Percentiles rank a stretch among this genome's conserved stretches.
Evolutionary conservation across 2,888 invertebrate genomes (phyloP).

Genomic region (Cephus rjabovi): DNA sequence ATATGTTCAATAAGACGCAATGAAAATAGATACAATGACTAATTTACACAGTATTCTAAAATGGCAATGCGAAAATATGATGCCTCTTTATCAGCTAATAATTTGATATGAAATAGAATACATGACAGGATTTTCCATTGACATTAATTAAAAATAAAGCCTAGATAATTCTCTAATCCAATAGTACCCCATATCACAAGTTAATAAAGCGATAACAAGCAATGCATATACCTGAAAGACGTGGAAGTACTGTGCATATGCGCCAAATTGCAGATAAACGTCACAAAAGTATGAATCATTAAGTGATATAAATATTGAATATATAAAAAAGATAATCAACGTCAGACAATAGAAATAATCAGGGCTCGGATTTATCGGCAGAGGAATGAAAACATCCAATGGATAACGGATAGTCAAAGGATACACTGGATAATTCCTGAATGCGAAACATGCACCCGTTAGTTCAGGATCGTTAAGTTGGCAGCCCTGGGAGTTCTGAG

Average conservation of each 20-base stretch:
- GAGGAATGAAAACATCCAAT: not conserved
- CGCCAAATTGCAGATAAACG: not conserved
- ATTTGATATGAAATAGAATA: not conserved
- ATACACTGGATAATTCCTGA: not conserved
- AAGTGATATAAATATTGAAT: not conserved
- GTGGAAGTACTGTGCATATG: not conserved
- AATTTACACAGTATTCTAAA: not conserved
- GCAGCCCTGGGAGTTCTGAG: slow-evolving; percentile 26
- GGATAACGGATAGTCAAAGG: not conserved
- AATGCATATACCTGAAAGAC: not conserved
- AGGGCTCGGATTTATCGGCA: not conserved
- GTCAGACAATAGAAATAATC: not conserved
- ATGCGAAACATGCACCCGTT: not conserved
- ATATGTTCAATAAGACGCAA: not conserved
- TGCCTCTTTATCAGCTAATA: not conserved
- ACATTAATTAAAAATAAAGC: not conserved
- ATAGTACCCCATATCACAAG: not conserved
- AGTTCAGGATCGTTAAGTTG: slow-evolving; percentile 20
- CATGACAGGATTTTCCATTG: not conserved
- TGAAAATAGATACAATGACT: not conserved
- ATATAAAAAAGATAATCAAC: not conserved
- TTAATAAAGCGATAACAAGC: not conserved
- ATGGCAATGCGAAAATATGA: not conserved
- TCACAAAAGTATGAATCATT: not conserved
- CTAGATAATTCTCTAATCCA: not conserved